Percentiles rank a stretch among this genome's conserved stretches.
These are phyloP conservation scores for Sphaeridia pumilis DNA, from an alignment of 2,888 invertebrate genomes.

Conservation along the genomic window DNA sequence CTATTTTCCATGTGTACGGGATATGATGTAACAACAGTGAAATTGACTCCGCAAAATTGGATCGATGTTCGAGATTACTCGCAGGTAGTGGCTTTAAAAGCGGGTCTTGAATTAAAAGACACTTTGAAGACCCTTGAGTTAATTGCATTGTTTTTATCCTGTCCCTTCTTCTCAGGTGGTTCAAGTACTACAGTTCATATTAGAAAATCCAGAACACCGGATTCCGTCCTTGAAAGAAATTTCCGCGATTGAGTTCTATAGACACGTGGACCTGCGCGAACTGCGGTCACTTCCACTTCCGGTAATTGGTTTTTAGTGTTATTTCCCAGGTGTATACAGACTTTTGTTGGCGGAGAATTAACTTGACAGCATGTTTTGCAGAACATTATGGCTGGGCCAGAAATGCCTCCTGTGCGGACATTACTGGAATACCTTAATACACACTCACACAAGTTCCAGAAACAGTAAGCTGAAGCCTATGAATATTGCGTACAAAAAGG, in stretches of 20 bases:
- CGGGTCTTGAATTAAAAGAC: not conserved
- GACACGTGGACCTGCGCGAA: slow-evolving; percentile 77
- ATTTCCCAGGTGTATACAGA: not conserved
- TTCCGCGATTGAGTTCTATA: slow-evolving; percentile 68
- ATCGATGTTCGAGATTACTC: slow-evolving; percentile 58
- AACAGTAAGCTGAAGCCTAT: slow-evolving; percentile 13
- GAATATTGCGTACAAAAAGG: too few species aligned
- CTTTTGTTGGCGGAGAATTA: not conserved
- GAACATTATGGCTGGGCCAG: slow-evolving; percentile 18
- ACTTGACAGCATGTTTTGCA: slow-evolving; percentile 1
- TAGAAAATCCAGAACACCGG: slow-evolving; percentile 53
- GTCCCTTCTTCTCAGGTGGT: slow-evolving; percentile 6
- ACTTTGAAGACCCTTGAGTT: too few species aligned
- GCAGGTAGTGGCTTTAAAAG: slow-evolving; percentile 47
- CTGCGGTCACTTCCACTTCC: slow-evolving; percentile 69
- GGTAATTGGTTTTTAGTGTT: slow-evolving; percentile 43
- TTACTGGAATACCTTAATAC: slow-evolving; percentile 19
- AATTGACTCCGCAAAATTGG: slow-evolving; percentile 61
- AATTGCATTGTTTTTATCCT: not conserved
- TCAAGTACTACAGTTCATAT: slow-evolving; percentile 61
- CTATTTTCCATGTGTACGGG: slow-evolving; percentile 87
- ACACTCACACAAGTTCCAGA: slow-evolving; percentile 15
- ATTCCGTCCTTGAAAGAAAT: slow-evolving; percentile 69
- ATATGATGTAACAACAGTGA: slow-evolving; percentile 61
- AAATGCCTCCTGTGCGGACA: slow-evolving; percentile 14